Conservation (phyloP, 2,888 invertebrate genomes). For the Holacanthella duospinosa region DNA sequence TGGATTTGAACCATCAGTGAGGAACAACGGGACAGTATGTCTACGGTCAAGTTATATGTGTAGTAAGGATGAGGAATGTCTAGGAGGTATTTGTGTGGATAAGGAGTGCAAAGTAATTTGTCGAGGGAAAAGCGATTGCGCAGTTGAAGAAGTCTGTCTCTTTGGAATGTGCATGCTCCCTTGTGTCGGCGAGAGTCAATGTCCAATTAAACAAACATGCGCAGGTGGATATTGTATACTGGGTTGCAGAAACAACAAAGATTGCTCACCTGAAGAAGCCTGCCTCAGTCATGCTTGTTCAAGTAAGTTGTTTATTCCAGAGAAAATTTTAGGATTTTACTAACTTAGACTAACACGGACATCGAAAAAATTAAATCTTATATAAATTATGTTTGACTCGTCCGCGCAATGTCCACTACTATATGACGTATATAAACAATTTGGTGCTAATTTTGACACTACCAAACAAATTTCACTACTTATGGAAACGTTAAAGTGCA, state of each 20-base stretch:
- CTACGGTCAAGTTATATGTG: conserved; percentile 59
- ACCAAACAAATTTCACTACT: no score
- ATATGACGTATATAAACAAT: no score
- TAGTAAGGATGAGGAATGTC: conserved; percentile 60
- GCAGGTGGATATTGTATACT: conserved; percentile 64
- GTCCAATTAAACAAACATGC: conserved; percentile 68
- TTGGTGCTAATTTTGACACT: no score
- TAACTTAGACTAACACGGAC: no score
- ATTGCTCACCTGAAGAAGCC: conserved; percentile 63
- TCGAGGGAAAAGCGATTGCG: conserved; percentile 63
- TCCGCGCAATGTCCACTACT: no score
- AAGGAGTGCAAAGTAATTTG: conserved; percentile 77
- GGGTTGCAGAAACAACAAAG: conserved; percentile 73
- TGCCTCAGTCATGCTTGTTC: conserved; percentile 72
- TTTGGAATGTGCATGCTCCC: conserved; percentile 68
- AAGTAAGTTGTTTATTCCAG: neutral
- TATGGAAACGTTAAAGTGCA: no score
- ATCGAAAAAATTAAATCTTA: no score
- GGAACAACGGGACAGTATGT: conserved; percentile 55
- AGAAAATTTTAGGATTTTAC: no score
- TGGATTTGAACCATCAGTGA: conserved; percentile 56
- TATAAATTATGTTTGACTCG: no score
- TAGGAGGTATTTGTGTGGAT: conserved; percentile 64
- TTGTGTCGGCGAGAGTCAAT: conserved; percentile 70
- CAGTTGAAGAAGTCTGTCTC: conserved; percentile 63